Evolutionary conservation across 2,888 invertebrate species (phyloP), one percentile per base, ranked within the genome.

Genomic region (Coremacera marginata): DNA sequence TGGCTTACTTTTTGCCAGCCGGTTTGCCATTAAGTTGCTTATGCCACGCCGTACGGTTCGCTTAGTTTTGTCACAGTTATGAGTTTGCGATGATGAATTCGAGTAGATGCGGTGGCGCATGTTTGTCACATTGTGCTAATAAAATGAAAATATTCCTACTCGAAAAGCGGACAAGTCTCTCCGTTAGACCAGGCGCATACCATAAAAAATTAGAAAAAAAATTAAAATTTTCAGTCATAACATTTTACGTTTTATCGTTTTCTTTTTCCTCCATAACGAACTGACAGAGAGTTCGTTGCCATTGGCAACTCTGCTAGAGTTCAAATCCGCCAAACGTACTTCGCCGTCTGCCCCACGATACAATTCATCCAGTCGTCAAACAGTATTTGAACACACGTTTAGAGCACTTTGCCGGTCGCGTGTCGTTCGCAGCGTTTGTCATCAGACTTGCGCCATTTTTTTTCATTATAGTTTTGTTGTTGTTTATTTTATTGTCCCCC

Each of bases 21-120:
- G 37, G 5, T 7, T 37, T 37, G 8, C 7, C 37, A 8, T 44
- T 44, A 44, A 14, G 11, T 2, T 11, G 44, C 44, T 14, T 44
- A 44, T 44, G 44, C 44, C 14, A 2, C 11, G 1, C 25, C 71
- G 16, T 60, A 34, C 44, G 57, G 37, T 22, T 72, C 62, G 62
- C 27, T 62, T 16, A 22, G 14, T 27, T 72, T 60, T 62, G 72
- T 72, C 72, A 62, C 72, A 72, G 72, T 72, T 49, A 44, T n/a
- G 62, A 62, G 31, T n/a, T 55, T 27, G 44, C 34, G 52, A 55
- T 55, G 71, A 57, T 55, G 70, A 51, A 70, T 16, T 52, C n/a
- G 31, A 14, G 31, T 49, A n/a, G 22, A 37, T 37, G 60, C 44
- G 16, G 51, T 37, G 34, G 70, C 51, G 51, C 68, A 68, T 68